Evolutionary conservation across 2,113 vertebrate genomes (phyloP).

Genomic region (Microcebus jonahi): DNA sequence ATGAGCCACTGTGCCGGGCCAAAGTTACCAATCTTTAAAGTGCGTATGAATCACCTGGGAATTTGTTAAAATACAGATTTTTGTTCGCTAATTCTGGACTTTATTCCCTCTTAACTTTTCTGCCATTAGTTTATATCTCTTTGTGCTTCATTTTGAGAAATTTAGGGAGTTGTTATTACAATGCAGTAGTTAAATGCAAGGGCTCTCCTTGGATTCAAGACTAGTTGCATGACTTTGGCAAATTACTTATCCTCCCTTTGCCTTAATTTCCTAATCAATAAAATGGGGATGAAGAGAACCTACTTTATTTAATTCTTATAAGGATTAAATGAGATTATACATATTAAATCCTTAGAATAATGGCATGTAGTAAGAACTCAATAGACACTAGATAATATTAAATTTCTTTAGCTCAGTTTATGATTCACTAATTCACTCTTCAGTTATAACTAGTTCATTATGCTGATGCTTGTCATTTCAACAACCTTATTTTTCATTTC

Average conservation of each 20-base stretch:
- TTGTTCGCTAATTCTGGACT: neutral
- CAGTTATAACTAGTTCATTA: neutral
- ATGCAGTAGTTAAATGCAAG: neutral
- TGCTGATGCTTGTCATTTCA: conserved; percentile 14
- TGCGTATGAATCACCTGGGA: neutral
- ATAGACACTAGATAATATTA: neutral
- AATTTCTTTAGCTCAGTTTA: neutral
- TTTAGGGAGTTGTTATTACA: neutral
- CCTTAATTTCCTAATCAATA: conserved; percentile 31
- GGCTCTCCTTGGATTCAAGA: neutral
- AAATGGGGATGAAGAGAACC: neutral
- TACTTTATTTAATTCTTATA: neutral
- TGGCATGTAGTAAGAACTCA: neutral
- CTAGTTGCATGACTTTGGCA: neutral
- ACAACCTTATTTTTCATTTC: conserved; percentile 15
- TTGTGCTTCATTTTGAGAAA: neutral
- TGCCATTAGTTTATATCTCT: neutral
- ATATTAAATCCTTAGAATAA: conserved; percentile 25
- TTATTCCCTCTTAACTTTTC: conserved; percentile 8
- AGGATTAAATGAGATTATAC: neutral
- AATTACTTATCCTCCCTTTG: neutral
- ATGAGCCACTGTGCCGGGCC: too few relatives aligned
- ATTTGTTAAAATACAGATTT: neutral
- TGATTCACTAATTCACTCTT: conserved; percentile 21
- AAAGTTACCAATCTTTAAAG: neutral